phyloP scores from a whole-genome alignment of 2,888 invertebrate genomes.

The Andrena bicolor region DNA sequence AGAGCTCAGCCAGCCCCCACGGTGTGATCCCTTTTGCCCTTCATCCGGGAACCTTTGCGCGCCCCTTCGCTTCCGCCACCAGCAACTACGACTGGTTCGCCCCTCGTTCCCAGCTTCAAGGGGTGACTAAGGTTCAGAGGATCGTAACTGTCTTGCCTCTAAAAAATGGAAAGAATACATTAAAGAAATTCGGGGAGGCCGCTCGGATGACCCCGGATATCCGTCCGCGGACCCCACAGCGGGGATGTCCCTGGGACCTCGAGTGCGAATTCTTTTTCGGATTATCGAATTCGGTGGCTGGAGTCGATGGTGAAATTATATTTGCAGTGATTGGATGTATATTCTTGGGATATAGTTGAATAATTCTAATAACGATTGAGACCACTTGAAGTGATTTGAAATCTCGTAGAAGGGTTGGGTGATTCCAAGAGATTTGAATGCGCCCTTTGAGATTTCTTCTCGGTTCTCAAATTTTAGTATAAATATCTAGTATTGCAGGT shows the following conservation, averaged over 20 bases:
- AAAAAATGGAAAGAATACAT: conserved; percentile 73
- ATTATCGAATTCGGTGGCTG: conserved; percentile 19
- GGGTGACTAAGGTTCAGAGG: conserved; percentile 74
- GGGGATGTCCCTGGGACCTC: neutral
- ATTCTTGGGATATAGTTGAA: too few relatives aligned
- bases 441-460: too few relatives aligned
- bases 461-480: too few relatives aligned
- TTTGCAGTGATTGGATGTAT: neutral
- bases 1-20: conserved; percentile 67
- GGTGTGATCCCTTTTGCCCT: conserved; percentile 78
- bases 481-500: too few relatives aligned
- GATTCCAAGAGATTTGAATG: too few relatives aligned
- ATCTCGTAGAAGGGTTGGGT: too few relatives aligned
- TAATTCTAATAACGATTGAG: too few relatives aligned
- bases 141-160: conserved; percentile 74
- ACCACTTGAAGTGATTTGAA: too few relatives aligned
- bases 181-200: conserved; percentile 64
- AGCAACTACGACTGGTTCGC: conserved; percentile 73
- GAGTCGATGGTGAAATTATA: neutral
- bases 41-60: conserved; percentile 80
- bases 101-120: conserved; percentile 70
- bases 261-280: conserved; percentile 37
- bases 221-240: conserved; percentile 33
- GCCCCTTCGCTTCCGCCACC: conserved; percentile 81
- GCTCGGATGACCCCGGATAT: conserved; percentile 59